Evolutionary conservation across 2,113 vertebrate genomes (phyloP).

Genomic region (Diglossa brunneiventris): DNA sequence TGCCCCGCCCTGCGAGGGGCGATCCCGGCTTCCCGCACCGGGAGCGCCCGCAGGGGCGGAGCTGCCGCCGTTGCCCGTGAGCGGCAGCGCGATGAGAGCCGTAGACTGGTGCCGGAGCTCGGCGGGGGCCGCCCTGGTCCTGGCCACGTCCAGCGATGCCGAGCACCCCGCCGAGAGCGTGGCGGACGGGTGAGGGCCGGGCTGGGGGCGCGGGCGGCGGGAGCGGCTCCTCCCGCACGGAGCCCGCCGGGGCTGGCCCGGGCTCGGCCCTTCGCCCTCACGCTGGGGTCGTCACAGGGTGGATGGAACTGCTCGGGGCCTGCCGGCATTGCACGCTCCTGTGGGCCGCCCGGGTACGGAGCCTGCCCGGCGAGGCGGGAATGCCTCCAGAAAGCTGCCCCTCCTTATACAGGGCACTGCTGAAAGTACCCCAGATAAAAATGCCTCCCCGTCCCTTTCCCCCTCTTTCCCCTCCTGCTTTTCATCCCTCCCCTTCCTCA

Average conservation of each 20-base stretch:
- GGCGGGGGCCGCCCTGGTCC: slow-evolving; percentile 79
- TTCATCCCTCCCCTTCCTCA: neutral
- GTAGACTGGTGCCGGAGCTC: slow-evolving; percentile 72
- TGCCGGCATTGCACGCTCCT: accelerated
- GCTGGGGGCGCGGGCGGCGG: too few relatives aligned
- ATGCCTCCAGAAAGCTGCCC: neutral
- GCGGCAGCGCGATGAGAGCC: neutral
- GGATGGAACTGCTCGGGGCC: neutral
- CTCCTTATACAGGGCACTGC: accelerated
- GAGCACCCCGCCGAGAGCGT: slow-evolving; percentile 86
- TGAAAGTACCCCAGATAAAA: neutral
- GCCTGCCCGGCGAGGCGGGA: accelerated
- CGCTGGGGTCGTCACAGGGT: accelerated
- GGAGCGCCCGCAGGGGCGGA: too few relatives aligned
- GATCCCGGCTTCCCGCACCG: too few relatives aligned
- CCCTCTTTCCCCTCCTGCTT: too few relatives aligned
- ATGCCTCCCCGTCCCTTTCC: too few relatives aligned
- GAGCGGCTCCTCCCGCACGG: neutral
- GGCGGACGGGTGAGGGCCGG: slow-evolving; percentile 81
- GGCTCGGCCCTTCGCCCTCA: neutral
- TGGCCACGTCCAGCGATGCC: slow-evolving; percentile 86
- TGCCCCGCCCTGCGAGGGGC: too few relatives aligned
- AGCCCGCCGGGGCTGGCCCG: neutral
- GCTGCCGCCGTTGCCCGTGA: neutral
- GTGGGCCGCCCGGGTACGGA: accelerated